Percentiles rank a stretch among this genome's conserved stretches.
Evolutionary conservation across 2,888 invertebrate species (phyloP).

Genomic region (Hipparchia sbordonii): DNA sequence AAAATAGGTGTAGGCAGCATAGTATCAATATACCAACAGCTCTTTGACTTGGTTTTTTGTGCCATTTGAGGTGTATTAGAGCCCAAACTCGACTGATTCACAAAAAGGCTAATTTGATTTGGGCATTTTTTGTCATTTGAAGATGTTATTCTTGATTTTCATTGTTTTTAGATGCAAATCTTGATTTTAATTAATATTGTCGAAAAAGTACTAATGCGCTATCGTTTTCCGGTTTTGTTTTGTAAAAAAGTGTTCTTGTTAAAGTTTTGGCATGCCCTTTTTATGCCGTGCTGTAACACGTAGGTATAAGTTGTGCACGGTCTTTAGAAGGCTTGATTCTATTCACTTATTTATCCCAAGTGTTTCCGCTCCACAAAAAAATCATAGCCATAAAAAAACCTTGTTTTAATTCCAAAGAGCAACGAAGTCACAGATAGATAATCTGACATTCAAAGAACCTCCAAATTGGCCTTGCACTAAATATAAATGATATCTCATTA

Average conservation of each 20-base stretch:
- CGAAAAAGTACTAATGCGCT: background rate
- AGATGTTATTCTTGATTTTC: slow-evolving; percentile 1
- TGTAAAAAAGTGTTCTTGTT: too few relatives aligned
- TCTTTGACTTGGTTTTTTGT: slow-evolving; percentile 3
- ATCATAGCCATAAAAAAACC: background rate
- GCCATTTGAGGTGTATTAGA: slow-evolving; percentile 8
- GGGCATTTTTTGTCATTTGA: slow-evolving; percentile 7
- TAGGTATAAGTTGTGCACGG: too few relatives aligned
- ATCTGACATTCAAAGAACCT: slow-evolving; percentile 38
- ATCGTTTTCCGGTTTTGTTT: background rate
- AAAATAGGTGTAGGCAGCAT: too few relatives aligned
- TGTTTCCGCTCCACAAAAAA: too few relatives aligned
- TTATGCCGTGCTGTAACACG: too few relatives aligned
- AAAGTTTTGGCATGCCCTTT: too few relatives aligned
- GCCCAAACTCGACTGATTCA: background rate
- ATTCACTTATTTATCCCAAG: too few relatives aligned
- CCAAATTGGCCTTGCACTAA: slow-evolving; percentile 64
- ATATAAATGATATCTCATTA: slow-evolving; percentile 66
- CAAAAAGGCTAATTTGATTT: slow-evolving; percentile 7
- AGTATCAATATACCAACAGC: background rate
- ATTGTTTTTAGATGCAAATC: background rate
- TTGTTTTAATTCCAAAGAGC: background rate
- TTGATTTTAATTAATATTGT: background rate
- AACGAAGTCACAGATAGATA: slow-evolving; percentile 10
- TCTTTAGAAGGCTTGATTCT: too few relatives aligned